Conservation (phyloP, 2,113 vertebrate genomes). For the Sula dactylatra region DNA sequence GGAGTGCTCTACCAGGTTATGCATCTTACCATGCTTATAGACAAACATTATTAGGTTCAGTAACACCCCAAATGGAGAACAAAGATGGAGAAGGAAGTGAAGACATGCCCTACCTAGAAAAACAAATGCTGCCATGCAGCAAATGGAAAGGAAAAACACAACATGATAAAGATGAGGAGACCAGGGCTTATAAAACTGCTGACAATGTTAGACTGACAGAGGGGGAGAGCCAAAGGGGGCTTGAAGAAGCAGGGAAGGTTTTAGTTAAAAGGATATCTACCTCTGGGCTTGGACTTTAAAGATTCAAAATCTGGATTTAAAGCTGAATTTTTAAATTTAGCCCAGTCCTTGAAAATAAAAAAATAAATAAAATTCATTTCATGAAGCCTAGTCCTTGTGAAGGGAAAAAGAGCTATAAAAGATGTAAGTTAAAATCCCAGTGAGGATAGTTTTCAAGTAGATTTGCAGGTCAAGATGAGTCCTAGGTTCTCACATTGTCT, state of each 20-base stretch:
- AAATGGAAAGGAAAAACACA: slow-evolving; percentile 28
- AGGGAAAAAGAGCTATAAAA: neutral
- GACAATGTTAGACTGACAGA: neutral
- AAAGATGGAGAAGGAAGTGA: neutral
- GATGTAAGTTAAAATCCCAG: neutral
- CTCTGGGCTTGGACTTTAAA: neutral
- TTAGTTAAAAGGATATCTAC: neutral
- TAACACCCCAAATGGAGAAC: slow-evolving; percentile 15
- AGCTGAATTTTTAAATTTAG: neutral
- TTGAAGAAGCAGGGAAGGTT: neutral
- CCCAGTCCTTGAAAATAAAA: neutral
- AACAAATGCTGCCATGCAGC: slow-evolving; percentile 11
- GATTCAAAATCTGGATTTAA: neutral
- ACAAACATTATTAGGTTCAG: slow-evolving; percentile 32
- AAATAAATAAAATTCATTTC: neutral
- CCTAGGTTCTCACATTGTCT: neutral
- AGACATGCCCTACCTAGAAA: slow-evolving; percentile 31
- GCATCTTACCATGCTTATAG: neutral
- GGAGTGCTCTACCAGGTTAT: neutral
- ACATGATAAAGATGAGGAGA: slow-evolving; percentile 4
- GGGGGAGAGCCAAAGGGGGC: neutral
- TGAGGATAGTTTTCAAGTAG: neutral
- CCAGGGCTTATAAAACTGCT: slow-evolving; percentile 10
- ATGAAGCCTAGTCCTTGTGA: neutral
- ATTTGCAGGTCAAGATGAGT: neutral